phyloP scores from a whole-genome alignment of 1,140 invertebrate species.

The Heterodera schachtii region DNA sequence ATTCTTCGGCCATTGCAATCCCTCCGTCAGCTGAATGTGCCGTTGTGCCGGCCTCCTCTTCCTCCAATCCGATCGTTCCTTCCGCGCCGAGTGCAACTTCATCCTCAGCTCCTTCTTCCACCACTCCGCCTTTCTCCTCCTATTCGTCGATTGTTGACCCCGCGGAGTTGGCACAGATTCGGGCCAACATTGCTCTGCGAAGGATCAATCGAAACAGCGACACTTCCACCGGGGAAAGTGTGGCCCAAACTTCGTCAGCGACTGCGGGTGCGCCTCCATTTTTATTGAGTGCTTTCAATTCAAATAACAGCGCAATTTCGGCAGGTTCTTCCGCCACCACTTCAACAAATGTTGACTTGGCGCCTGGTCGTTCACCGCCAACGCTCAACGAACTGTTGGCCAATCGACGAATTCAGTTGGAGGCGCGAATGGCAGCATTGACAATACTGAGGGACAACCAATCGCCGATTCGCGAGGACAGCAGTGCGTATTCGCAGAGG shows the following conservation, averaged over 20 bases:
- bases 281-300: neutral
- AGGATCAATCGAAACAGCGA: neutral
- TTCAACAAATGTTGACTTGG: neutral
- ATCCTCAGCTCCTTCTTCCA: constrained; percentile 8
- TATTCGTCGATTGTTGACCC: constrained; percentile 6
- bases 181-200: constrained; percentile 14
- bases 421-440: constrained; percentile 3
- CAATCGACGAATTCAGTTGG: neutral
- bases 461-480: neutral
- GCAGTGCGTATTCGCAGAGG: constrained; percentile 11
- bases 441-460: neutral
- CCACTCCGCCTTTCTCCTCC: constrained; percentile 19
- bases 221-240: neutral
- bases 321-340: neutral
- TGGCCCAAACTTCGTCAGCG: neutral
- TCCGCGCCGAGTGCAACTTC: neutral
- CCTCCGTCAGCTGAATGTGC: constrained; percentile 3
- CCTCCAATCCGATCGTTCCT: neutral
- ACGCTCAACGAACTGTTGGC: constrained; percentile 11
- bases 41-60: neutral
- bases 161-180: constrained; percentile 10
- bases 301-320: neutral
- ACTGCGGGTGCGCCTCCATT: neutral
- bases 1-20: constrained; percentile 7
- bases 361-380: constrained; percentile 1